Base-by-base conservation (phyloP, 2,888 invertebrate species). In the Phasia obesa region DNA sequence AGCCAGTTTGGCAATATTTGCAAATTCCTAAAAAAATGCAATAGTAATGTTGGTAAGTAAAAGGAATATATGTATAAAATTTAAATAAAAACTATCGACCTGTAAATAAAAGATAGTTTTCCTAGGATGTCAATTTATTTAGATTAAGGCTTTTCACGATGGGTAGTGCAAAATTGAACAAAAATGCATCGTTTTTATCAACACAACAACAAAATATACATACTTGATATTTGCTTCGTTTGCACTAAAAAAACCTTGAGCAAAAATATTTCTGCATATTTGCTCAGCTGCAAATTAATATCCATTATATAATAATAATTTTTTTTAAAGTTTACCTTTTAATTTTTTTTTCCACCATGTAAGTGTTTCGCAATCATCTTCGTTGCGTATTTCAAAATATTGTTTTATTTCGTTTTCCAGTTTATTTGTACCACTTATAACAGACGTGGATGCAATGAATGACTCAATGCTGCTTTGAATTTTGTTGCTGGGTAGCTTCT, bases 1-100 rank as follows among this genome's bases (percentile, higher is more conserved):
- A 25, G 27, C 53, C 15, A 53, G 53, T 15, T 53, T 53, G n/a
- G 53, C 25, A 19, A 53, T 15, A 25, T 53, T 53, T 9, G 53
- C 25, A 15, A 25, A 53, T 13, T 53, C 4, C 27, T 53, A 21
- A 13, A 31, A 31, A 53, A 53, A 25, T 17, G 17, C 5, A 17
- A 44, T 44, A 17, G 13, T 17, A 44, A 17, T 44, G 5, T 44
- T 17, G 17, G n/a, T 17, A 44, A 42, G 11, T 13, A 42, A 42
- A 42, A 6, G 13, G 38, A n/a, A n/a, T n/a, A n/a, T n/a, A n/a
- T 44, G 5, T 44, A 44, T 17, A 44, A 17, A 44, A 44, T 38
- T 38, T 38, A 13, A 15, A 13, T 38, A 38, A 17, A n/a, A n/a
- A n/a, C n/a, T n/a, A n/a, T n/a, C n/a, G n/a, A n/a, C n/a, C n/a